Percentiles rank a stretch among this genome's conserved stretches.
phyloP scores from a whole-genome alignment of 2,888 invertebrate species.

The Luperina testacea region DNA sequence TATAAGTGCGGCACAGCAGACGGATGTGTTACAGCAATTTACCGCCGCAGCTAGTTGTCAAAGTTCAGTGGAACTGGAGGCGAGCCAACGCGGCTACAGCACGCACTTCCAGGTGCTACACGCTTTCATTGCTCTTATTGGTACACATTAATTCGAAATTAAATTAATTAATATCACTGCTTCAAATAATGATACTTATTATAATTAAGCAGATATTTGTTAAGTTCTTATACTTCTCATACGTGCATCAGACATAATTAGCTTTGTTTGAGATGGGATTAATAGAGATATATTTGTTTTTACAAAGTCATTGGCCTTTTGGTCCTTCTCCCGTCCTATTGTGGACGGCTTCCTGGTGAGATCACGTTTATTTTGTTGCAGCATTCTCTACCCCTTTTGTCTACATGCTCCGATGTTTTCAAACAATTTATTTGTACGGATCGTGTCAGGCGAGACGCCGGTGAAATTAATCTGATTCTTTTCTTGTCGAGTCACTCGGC shows the following conservation, averaged over 20 bases:
- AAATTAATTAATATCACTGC: slow-evolving; percentile 65
- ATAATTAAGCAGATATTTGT: slow-evolving; percentile 21
- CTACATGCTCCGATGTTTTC: slow-evolving; percentile 75
- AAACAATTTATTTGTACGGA: slow-evolving; percentile 81
- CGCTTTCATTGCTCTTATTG: slow-evolving; percentile 74
- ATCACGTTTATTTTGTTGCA: slow-evolving; percentile 81
- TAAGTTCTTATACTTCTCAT: slow-evolving; percentile 17
- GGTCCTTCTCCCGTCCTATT: slow-evolving; percentile 77
- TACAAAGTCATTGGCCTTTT: slow-evolving; percentile 79
- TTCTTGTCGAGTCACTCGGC: slow-evolving; percentile 87
- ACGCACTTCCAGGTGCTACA: slow-evolving; percentile 85
- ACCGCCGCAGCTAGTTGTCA: slow-evolving; percentile 82
- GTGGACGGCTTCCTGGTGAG: slow-evolving; percentile 82
- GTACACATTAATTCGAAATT: slow-evolving; percentile 66
- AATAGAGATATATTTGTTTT: slow-evolving; percentile 74
- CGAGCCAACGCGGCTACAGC: slow-evolving; percentile 83
- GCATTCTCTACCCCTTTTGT: slow-evolving; percentile 77
- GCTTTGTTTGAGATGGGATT: slow-evolving; percentile 42
- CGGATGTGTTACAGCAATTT: slow-evolving; percentile 79
- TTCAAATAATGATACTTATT: slow-evolving; percentile 14
- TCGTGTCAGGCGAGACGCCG: slow-evolving; percentile 73
- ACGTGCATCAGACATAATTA: slow-evolving; percentile 41
- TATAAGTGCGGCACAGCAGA: slow-evolving; percentile 68
- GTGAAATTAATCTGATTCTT: slow-evolving; percentile 85
- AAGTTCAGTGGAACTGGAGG: slow-evolving; percentile 89